These are phyloP conservation scores for Falco columbarius DNA, from an alignment of 2,797 vertebrate species.

Conservation along the genomic window DNA sequence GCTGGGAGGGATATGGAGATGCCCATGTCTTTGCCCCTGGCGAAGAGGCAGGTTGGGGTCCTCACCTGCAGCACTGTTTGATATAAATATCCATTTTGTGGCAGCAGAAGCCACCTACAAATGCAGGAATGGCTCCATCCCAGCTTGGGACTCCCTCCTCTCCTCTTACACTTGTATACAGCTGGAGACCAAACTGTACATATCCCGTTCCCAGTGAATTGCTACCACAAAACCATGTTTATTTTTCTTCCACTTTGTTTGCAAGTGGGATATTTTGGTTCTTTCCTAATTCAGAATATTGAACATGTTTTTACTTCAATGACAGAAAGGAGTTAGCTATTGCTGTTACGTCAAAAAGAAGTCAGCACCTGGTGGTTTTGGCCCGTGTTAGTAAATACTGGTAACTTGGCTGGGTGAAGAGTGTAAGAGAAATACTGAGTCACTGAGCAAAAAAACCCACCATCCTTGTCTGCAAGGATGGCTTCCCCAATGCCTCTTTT, in stretches of 20 bases:
- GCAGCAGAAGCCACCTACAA: neutral
- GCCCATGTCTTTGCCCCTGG: neutral
- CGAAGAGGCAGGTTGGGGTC: neutral
- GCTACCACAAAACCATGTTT: neutral
- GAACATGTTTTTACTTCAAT: neutral
- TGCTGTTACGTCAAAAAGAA: neutral
- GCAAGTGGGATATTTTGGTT: neutral
- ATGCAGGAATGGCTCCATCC: neutral
- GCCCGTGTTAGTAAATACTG: rapidly evolving
- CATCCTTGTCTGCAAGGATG: neutral
- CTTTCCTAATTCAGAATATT: neutral
- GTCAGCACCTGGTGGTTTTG: neutral
- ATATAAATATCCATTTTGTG: neutral
- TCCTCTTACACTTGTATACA: neutral
- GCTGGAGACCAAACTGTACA: neutral
- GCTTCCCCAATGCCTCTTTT: neutral
- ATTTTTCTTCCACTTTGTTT: neutral
- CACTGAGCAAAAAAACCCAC: neutral
- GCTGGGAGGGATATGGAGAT: neutral
- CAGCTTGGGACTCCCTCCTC: neutral
- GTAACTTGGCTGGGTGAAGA: neutral
- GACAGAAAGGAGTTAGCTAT: neutral
- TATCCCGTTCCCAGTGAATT: neutral
- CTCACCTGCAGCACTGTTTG: neutral
- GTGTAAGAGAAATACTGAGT: neutral